Conservation (phyloP, 2,888 invertebrate species). For the Clepsis dumicolana region DNA sequence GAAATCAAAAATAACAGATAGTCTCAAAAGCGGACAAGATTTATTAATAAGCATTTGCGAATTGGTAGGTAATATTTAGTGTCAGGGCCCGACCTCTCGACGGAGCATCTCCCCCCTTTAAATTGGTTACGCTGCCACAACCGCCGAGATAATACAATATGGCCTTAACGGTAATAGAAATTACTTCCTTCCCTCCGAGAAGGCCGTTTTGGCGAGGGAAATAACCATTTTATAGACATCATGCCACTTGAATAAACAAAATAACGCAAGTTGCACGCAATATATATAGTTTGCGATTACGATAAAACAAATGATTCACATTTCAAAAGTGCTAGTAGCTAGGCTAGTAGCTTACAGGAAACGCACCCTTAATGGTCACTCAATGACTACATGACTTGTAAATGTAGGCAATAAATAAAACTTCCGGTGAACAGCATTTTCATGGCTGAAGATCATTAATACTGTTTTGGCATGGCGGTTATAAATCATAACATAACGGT, state of each 20-base stretch:
- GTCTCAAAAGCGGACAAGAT: not conserved
- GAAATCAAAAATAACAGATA: no score
- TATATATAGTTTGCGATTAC: constrained; percentile 13
- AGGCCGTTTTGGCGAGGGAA: constrained; percentile 47
- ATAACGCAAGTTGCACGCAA: constrained; percentile 16
- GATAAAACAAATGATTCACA: constrained; percentile 11
- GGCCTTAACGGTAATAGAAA: constrained; percentile 58
- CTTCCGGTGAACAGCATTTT: constrained; percentile 61
- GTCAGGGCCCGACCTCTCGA: not conserved
- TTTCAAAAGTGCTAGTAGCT: not conserved
- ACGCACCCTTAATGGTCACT: constrained; percentile 21
- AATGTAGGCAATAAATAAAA: constrained; percentile 54
- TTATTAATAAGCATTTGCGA: not conserved
- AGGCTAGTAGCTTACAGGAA: constrained; percentile 8
- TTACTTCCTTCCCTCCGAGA: constrained; percentile 65
- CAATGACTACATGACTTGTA: constrained; percentile 1
- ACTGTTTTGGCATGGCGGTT: constrained; percentile 59
- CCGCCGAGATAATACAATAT: constrained; percentile 45
- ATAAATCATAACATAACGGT: constrained; percentile 55
- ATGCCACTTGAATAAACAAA: constrained; percentile 38
- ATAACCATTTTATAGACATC: constrained; percentile 41
- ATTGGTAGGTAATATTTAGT: constrained; percentile 16
- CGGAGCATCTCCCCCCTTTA: constrained; percentile 32
- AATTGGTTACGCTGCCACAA: constrained; percentile 45
- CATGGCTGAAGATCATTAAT: constrained; percentile 67